phyloP scores from a whole-genome alignment of 2,888 invertebrate genomes.

The Drosophila paracracens region DNA sequence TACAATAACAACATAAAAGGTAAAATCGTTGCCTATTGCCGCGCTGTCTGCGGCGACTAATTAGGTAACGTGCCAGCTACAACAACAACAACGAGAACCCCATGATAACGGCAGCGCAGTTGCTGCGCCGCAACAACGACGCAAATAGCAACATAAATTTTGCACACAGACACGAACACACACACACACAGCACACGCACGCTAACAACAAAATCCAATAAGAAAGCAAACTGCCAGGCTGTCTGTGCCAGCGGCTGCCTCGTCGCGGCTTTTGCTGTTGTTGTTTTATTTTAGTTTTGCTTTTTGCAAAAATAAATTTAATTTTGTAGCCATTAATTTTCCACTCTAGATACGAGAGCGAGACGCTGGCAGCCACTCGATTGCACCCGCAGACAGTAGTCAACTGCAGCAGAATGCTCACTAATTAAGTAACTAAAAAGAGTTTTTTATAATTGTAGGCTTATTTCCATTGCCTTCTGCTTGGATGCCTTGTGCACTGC shows the following conservation, averaged over 20 bases:
- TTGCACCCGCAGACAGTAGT: not conserved
- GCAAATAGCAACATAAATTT: slow-evolving; percentile 79
- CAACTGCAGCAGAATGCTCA: slow-evolving; percentile 15
- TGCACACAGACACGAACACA: slow-evolving; percentile 50
- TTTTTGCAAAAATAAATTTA: slow-evolving; percentile 81
- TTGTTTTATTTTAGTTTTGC: slow-evolving; percentile 48
- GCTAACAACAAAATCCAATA: slow-evolving; percentile 69
- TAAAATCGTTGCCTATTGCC: slow-evolving; percentile 79
- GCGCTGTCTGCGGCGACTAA: slow-evolving; percentile 83
- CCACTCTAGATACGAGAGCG: slow-evolving; percentile 79
- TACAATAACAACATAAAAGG: slow-evolving; percentile 70
- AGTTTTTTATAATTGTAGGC: slow-evolving; percentile 73
- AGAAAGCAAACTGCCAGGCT: slow-evolving; percentile 79
- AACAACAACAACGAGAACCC: slow-evolving; percentile 58
- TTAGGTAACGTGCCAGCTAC: slow-evolving; percentile 81
- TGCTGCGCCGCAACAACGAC: slow-evolving; percentile 71
- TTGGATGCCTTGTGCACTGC: slow-evolving; percentile 44
- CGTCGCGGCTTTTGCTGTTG: slow-evolving; percentile 37
- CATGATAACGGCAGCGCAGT: slow-evolving; percentile 73
- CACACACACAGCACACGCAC: slow-evolving; percentile 25
- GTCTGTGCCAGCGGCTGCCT: slow-evolving; percentile 74
- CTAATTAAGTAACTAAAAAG: slow-evolving; percentile 80
- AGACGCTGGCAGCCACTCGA: slow-evolving; percentile 50
- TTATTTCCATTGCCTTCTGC: slow-evolving; percentile 65
- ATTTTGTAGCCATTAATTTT: slow-evolving; percentile 82